Evolutionary conservation across 2,113 vertebrate genomes (phyloP).

Genomic region (Casuarius casuarius): DNA sequence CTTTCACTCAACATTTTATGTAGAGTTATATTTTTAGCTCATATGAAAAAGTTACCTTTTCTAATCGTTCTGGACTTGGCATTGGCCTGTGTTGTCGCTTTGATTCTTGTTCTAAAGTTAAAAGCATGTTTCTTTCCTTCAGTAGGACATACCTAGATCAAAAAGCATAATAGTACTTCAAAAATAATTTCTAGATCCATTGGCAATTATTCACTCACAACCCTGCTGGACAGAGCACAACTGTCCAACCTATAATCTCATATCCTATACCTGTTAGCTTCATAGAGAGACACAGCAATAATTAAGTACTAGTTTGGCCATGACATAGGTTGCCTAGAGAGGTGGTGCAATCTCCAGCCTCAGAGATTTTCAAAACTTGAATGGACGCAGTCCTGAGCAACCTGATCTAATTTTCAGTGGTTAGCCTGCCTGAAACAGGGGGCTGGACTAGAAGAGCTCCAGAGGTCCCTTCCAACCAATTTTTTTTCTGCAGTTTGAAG

Average conservation of each 20-base stretch:
- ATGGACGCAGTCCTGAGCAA: background rate
- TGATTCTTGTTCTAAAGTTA: conserved; percentile 91
- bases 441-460: too few relatives aligned
- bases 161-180: conserved; percentile 11
- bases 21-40: background rate
- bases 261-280: background rate
- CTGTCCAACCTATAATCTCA: background rate
- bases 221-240: background rate
- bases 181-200: background rate
- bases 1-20: background rate
- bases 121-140: conserved; percentile 96
- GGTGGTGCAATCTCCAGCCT: background rate
- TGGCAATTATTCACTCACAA: background rate
- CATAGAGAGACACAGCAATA: background rate
- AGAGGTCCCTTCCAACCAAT: background rate
- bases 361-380: background rate
- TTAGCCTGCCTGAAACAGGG: too few relatives aligned
- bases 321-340: background rate
- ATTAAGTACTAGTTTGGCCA: background rate
- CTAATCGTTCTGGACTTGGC: conserved; percentile 92
- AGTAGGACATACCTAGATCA: conserved; percentile 91
- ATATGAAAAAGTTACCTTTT: conserved; percentile 82
- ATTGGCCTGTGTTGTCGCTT: conserved; percentile 86
- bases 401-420: background rate
- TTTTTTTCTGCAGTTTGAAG: background rate